Base-by-base conservation (phyloP, 2,888 invertebrate species). In the Balanococcus diminutus region DNA sequence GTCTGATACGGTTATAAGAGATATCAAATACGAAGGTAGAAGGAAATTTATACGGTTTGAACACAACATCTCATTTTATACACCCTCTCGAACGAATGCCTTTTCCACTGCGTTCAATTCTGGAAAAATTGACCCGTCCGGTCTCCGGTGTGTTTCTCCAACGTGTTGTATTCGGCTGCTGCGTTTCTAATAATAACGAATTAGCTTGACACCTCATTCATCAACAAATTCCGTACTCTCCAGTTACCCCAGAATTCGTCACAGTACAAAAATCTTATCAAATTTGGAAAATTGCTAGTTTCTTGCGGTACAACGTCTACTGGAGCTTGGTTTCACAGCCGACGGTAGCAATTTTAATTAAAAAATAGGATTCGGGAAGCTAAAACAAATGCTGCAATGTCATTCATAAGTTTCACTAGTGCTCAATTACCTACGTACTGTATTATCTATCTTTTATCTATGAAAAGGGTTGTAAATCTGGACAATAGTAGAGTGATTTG, bases 121-220 rank as follows among this genome's bases (percentile, higher is more conserved):
- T 32, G n/a, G 72, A 31, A 31, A 72, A 72, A 72, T n/a, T 72
- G 16, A 72, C 72, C 31, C 72, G 31, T 31, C 31, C 19, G 31
- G 14, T 31, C 16, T 31, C 31, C 19, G 31, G 14, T 31, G 31
- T 72, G 72, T 72, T 72, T 28, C 72, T 8, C 31, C 11, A 31
- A 56, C 31, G 19, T 31, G 56, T 22, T 56, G 72, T 22, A 67
- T 36, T 79, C 11, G 75, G 25, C 61, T 51, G 61, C 81, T 81
- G 16, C 46, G 61, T 36, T 82, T 22, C 56, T 86, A 86, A 86
- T 86, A 86, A 86, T 84, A 86, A 86, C 84, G 86, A 86, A 86
- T 86, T 86, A 86, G 72, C 56, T 84, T 86, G 86, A 84, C 86
- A 84, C 82, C 83, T 81, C 86, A 86, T 86, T 83, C 86, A 86